Base-by-base conservation (phyloP, 2,888 invertebrate species). In the Kryphioiulus occultus region DNA sequence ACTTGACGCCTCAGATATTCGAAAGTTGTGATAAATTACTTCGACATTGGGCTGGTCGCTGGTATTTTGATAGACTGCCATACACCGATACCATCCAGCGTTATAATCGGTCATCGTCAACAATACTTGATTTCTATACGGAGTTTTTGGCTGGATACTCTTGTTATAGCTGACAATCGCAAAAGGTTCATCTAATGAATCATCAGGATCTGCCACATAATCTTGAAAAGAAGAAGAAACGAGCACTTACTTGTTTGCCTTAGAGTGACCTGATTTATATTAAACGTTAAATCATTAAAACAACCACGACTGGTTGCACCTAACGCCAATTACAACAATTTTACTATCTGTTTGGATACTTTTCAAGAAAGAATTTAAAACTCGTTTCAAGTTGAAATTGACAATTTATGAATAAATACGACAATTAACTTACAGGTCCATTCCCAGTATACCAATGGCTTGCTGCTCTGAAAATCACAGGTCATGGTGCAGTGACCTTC, bases 61-160 rank as follows among this genome's bases (percentile, higher is more conserved):
- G 35, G 26, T 19, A 30, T 59, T 26, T 4, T 30, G 30, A 32
- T 47, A 86, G 17, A 19, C 19, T 35, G 86, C 26, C 86, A 68
- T 68, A 53, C 86, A 86, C 68, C 59, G 30, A 32, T 86, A 86
- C 30, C 59, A 47, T 53, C 86, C 53, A 30, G 86, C 53, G 19
- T 35, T 86, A 19, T 86, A 86, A 86, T 22, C 22, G 10, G 7
- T 32, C 3, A 86, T 30, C 4, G 47, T 47, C 22, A 68, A 53
- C 3, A 22, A 32, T 15, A 30, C 9, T 39, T 53, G 44, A 0
- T 2, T 59, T 68, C n/a, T 86, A 22, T 59, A 86, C 0, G 86
- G 86, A 10, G 86, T 53, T 9, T 68, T 12, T 59, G 17, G 26
- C 12, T 68, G 68, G 5, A 68, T 10, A 26, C 19, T 68, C 26